Conservation (phyloP, 2,113 vertebrate species). For the Apaloderma vittatum region DNA sequence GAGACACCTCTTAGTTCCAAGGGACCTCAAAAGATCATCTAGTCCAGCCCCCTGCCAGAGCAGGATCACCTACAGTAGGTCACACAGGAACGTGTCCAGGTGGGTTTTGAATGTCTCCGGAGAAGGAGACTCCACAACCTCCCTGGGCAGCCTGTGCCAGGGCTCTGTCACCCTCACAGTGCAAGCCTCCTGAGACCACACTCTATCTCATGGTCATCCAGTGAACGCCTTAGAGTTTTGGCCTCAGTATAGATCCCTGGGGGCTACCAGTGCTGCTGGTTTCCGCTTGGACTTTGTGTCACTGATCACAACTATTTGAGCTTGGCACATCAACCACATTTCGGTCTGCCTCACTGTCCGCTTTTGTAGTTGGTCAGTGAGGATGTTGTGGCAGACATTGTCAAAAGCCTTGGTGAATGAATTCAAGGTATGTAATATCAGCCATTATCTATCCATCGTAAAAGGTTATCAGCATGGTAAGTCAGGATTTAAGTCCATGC, state of each 20-base stretch:
- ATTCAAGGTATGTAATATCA: background rate
- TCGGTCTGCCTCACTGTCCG: background rate
- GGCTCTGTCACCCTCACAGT: too few species aligned
- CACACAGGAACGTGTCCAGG: too few species aligned
- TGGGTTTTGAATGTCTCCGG: too few species aligned
- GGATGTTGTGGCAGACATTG: too few species aligned
- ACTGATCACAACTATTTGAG: background rate
- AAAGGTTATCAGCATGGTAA: background rate
- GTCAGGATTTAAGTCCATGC: background rate
- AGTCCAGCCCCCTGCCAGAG: too few species aligned
- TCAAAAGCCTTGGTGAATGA: background rate
- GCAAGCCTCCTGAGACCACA: background rate
- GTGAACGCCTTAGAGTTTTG: background rate
- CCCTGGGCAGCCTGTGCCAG: too few species aligned
- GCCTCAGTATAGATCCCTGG: background rate
- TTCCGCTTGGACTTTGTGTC: background rate
- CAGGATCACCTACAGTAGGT: too few species aligned
- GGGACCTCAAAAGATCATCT: too few species aligned
- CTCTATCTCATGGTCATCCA: background rate
- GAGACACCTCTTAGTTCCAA: background rate
- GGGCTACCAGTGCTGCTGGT: too few species aligned
- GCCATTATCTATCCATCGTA: background rate
- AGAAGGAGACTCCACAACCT: too few species aligned
- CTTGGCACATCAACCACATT: background rate
- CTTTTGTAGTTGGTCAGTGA: background rate